A percentile compares a stretch with the other conserved stretches of the same genome.
Conservation (phyloP, 2,797 vertebrate genomes). For the Acrocephalus scirpaceus region DNA sequence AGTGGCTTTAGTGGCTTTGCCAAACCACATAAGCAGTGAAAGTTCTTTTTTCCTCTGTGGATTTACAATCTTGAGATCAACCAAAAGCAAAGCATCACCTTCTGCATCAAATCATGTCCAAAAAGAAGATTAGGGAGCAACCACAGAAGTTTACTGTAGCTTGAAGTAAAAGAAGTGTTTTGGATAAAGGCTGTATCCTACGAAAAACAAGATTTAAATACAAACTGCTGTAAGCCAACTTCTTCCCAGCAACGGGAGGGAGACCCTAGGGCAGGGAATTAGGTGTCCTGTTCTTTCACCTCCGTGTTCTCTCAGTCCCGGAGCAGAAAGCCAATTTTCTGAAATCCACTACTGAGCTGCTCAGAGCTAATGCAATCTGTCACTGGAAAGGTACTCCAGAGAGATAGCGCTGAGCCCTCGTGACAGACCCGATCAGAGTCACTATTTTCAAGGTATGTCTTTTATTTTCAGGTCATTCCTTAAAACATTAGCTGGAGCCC, state of each 20-base stretch:
- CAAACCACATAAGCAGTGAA: background rate
- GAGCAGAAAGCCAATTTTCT: background rate
- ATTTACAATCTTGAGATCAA: background rate
- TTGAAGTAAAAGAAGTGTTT: background rate
- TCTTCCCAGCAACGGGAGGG: background rate
- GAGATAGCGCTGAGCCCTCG: fast-evolving
- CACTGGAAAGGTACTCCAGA: background rate
- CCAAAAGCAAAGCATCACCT: background rate
- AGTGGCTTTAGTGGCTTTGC: background rate
- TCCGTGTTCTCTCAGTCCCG: background rate
- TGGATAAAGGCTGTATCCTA: background rate
- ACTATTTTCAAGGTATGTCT: background rate
- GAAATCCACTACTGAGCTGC: background rate
- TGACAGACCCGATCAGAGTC: background rate
- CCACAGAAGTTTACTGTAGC: background rate
- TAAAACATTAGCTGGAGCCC: background rate
- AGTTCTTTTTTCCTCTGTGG: background rate
- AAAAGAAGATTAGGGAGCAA: background rate
- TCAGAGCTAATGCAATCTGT: background rate
- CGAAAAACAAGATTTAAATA: background rate
- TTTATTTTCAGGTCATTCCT: background rate
- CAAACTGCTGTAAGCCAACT: background rate
- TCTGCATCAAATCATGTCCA: background rate
- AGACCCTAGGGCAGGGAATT: slow-evolving; percentile 4
- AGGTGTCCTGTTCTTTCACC: slow-evolving; percentile 13